Percentiles rank a stretch among this genome's conserved stretches.
phyloP scores from a whole-genome alignment of 2,888 invertebrate species.

The Mechanitis messenoides region DNA sequence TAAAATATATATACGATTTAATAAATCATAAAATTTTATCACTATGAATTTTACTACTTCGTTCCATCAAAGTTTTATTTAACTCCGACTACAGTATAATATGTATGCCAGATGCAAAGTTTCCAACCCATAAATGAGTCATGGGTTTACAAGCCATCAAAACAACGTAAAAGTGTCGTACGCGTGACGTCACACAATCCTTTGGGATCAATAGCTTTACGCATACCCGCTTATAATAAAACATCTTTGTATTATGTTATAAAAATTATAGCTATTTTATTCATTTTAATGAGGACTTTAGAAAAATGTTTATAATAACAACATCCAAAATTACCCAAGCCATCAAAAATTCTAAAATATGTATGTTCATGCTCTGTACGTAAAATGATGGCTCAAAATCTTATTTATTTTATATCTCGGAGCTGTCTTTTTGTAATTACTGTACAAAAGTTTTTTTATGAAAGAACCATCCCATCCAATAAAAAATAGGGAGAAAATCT shows the following conservation, averaged over 20 bases:
- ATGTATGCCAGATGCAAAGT: constrained; percentile 27
- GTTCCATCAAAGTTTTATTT: neutral
- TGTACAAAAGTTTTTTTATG: constrained; percentile 8
- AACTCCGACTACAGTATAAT: constrained; percentile 2
- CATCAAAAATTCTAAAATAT: neutral
- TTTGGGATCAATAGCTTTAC: constrained; percentile 46
- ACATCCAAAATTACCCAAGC: too few relatives aligned
- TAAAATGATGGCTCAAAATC: neutral
- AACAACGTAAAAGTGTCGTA: constrained; percentile 37
- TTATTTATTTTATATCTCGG: neutral
- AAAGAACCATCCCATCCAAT: constrained; percentile 17
- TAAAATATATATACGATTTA: too few relatives aligned
- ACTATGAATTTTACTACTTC: constrained; percentile 2
- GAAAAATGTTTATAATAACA: too few relatives aligned
- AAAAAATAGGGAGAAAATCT: constrained; percentile 19
- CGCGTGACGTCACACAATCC: constrained; percentile 38
- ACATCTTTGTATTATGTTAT: too few relatives aligned
- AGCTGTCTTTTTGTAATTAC: constrained; percentile 7
- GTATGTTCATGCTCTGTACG: neutral
- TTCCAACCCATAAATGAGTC: constrained; percentile 36
- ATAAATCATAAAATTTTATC: too few relatives aligned
- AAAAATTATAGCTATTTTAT: too few relatives aligned
- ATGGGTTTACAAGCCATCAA: constrained; percentile 41
- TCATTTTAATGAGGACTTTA: too few relatives aligned
- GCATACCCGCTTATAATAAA: constrained; percentile 22